These are phyloP conservation scores for Hemiprocne comata DNA, from an alignment of 2,113 vertebrate species.

Conservation along the genomic window DNA sequence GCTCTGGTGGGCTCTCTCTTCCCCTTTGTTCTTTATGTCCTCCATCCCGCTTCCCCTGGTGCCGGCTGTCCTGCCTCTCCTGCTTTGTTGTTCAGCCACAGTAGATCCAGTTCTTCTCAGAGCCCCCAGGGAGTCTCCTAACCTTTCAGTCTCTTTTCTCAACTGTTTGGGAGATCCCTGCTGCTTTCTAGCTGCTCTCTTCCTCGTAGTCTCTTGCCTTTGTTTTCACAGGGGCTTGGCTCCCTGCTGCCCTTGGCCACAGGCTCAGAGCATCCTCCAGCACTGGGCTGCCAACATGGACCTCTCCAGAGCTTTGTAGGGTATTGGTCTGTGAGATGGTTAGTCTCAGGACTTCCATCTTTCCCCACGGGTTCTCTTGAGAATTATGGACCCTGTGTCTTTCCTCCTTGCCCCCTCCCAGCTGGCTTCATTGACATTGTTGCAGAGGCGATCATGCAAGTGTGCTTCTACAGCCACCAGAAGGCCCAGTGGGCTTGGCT, in stretches of 20 bases:
- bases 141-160: slow-evolving; percentile 30
- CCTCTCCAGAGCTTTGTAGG: neutral
- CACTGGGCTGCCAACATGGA: neutral
- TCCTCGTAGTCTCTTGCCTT: rapidly evolving
- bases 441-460: neutral
- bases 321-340: neutral
- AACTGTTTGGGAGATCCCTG: neutral
- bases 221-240: neutral
- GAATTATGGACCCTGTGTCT: neutral
- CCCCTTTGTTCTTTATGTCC: slow-evolving; percentile 27
- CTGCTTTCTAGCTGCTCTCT: neutral
- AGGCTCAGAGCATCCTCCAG: neutral
- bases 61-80: neutral
- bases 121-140: slow-evolving; percentile 24
- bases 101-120: neutral
- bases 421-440: neutral
- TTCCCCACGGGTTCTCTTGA: neutral
- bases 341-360: neutral
- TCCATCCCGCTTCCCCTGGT: neutral
- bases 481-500: neutral
- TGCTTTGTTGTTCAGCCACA: neutral
- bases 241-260: neutral
- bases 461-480: slow-evolving; percentile 6
- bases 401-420: neutral
- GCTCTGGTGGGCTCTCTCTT: neutral